Evolutionary conservation across 2,797 vertebrate genomes (phyloP).

Genomic region (Galaxias olidus): DNA sequence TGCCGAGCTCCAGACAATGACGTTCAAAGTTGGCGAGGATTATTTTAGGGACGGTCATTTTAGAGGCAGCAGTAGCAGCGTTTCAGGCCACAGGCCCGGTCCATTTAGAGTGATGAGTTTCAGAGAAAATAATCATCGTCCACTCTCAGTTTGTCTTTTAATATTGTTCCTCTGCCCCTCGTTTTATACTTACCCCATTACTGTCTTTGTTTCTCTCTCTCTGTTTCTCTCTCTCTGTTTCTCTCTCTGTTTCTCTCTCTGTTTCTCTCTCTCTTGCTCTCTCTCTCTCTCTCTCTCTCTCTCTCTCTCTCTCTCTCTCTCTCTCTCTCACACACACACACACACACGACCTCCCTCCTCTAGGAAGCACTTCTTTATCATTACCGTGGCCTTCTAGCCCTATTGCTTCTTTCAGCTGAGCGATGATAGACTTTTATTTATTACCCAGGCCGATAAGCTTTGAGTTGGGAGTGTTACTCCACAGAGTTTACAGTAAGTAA

Average conservation of each 20-base stretch:
- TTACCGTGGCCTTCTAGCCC: slow-evolving; percentile 74
- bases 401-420: slow-evolving; percentile 84
- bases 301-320: slow-evolving; percentile 50
- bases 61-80: slow-evolving; percentile 66
- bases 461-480: slow-evolving; percentile 63
- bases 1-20: slow-evolving; percentile 77
- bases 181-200: no score
- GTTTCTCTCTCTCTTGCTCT: no score
- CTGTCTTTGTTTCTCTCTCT: no score
- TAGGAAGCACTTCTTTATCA: slow-evolving; percentile 52
- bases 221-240: no score
- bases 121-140: slow-evolving; percentile 84
- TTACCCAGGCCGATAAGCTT: slow-evolving; percentile 72
- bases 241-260: no score
- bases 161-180: slow-evolving; percentile 81
- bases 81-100: slow-evolving; percentile 63
- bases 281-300: slow-evolving; percentile 50
- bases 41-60: slow-evolving; percentile 80
- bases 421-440: slow-evolving; percentile 81
- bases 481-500: slow-evolving; percentile 45
- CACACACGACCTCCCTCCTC: slow-evolving; percentile 49
- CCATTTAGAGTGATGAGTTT: slow-evolving; percentile 83
- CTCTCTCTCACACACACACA: slow-evolving; percentile 12
- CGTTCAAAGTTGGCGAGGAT: slow-evolving; percentile 61
- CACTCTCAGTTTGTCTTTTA: no score